Evolutionary conservation across 2,888 invertebrate species (phyloP).

Genomic region (Leptinotarsa tumamoca): DNA sequence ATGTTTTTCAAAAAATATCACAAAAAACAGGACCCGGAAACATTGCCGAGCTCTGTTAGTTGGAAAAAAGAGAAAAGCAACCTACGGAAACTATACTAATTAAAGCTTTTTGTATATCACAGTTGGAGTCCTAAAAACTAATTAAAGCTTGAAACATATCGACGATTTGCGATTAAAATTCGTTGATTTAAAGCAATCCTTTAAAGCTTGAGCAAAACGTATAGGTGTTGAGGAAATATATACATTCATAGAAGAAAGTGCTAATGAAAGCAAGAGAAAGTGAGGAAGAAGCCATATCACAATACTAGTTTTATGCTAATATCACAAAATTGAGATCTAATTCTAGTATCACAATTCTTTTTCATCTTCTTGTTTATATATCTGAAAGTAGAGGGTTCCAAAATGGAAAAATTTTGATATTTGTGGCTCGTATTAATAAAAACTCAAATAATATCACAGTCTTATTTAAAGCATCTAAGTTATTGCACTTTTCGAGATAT

Average conservation of each 20-base stretch:
- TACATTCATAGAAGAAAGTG: constrained; percentile 41
- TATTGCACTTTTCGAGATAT: constrained; percentile 36
- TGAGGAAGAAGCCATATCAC: constrained; percentile 35
- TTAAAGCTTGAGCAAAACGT: constrained; percentile 66
- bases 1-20: constrained; percentile 48
- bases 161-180: constrained; percentile 11
- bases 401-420: neutral
- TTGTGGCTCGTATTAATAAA: neutral
- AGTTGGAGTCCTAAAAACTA: constrained; percentile 34
- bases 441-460: constrained; percentile 33
- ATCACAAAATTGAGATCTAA: constrained; percentile 2
- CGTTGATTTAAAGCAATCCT: constrained; percentile 37
- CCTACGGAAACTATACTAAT: constrained; percentile 27
- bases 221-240: constrained; percentile 55
- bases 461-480: constrained; percentile 23
- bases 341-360: neutral
- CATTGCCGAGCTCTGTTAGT: neutral
- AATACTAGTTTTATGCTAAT: constrained; percentile 6
- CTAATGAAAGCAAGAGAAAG: constrained; percentile 28
- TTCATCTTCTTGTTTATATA: neutral
- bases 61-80: constrained; percentile 32
- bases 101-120: constrained; percentile 48
- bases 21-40: constrained; percentile 29
- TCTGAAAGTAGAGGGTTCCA: too few species aligned
- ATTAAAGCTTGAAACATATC: constrained; percentile 38